Evolutionary conservation across 2,888 invertebrate species (phyloP).

Genomic region (Celastrina argiolus): DNA sequence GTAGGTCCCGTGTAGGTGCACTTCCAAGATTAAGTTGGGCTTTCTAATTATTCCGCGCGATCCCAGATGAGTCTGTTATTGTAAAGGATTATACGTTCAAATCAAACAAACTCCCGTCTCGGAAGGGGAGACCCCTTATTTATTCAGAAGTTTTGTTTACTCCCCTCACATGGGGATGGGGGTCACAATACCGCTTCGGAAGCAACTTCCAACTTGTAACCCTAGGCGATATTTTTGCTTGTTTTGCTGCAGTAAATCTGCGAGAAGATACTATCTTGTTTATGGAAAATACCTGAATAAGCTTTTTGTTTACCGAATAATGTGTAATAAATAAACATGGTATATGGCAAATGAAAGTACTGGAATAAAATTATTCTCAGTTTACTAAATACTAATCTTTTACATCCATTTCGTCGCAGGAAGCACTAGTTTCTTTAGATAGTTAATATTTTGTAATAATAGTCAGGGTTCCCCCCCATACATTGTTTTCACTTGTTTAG

Average conservation of each 20-base stretch:
- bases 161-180: slow-evolving; percentile 48
- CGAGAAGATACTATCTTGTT: slow-evolving; percentile 31
- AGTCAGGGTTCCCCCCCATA: too few relatives aligned
- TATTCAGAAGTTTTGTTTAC: slow-evolving; percentile 77
- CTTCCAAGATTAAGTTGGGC: neutral
- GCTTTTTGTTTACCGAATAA: slow-evolving; percentile 14
- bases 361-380: neutral
- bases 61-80: slow-evolving; percentile 54
- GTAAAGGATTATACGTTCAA: slow-evolving; percentile 76
- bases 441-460: too few relatives aligned
- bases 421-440: too few relatives aligned
- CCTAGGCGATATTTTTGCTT: slow-evolving; percentile 55
- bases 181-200: slow-evolving; percentile 51
- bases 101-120: slow-evolving; percentile 66
- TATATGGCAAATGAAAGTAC: neutral
- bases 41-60: slow-evolving; percentile 32
- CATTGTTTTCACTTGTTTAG: too few relatives aligned
- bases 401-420: too few relatives aligned
- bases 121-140: slow-evolving; percentile 69
- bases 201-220: slow-evolving; percentile 54
- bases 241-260: slow-evolving; percentile 52
- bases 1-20: neutral
- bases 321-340: neutral
- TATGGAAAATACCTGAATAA: slow-evolving; percentile 24
- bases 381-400: too few relatives aligned